phyloP scores from a whole-genome alignment of 2,797 vertebrate species.

The Chiloscyllium punctatum region DNA sequence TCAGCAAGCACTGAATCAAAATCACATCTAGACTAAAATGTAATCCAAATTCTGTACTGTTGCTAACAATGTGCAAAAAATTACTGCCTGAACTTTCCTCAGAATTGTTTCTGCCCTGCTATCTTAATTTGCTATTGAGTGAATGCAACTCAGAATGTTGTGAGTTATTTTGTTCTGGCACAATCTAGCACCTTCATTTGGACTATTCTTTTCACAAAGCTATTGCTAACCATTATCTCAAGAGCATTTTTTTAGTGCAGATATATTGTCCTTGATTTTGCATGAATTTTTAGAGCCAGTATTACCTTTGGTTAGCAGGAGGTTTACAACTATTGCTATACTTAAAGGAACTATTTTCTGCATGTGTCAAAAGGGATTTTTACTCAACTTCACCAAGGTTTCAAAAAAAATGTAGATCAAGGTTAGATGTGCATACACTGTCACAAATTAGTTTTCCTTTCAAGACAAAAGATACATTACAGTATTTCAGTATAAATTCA shows the following conservation, averaged over 20 bases:
- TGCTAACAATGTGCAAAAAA: neutral
- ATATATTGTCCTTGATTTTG: neutral
- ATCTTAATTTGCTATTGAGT: no score
- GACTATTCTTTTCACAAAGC: neutral
- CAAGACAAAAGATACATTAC: neutral
- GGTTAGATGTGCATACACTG: neutral
- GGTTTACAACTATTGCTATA: neutral
- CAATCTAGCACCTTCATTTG: neutral
- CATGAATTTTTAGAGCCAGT: neutral
- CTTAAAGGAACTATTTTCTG: neutral
- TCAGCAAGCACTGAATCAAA: neutral
- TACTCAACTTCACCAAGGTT: neutral
- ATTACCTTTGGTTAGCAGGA: neutral
- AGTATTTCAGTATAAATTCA: neutral
- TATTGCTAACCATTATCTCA: neutral
- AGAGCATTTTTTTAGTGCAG: neutral
- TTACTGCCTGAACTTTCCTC: neutral
- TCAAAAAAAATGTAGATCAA: constrained; percentile 3
- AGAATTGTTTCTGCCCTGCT: neutral
- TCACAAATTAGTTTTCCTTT: neutral
- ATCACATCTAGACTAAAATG: neutral
- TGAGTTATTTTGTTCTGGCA: neutral
- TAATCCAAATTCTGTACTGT: neutral
- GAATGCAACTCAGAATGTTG: neutral
- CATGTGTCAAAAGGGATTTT: neutral